These are phyloP conservation scores for Talpa occidentalis DNA, from an alignment of 2,113 vertebrate species.

Conservation along the genomic window DNA sequence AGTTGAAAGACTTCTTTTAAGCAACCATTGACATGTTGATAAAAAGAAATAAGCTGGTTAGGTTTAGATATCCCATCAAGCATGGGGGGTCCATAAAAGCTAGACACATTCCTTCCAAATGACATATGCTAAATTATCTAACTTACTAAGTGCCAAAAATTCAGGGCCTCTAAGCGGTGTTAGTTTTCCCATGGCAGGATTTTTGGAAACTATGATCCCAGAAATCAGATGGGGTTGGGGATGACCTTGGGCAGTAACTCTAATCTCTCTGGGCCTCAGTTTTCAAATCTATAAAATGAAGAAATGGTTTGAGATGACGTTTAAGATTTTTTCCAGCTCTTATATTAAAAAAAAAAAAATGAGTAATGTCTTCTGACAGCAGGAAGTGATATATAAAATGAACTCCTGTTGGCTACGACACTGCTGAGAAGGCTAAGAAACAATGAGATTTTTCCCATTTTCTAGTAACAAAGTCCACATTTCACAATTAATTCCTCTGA, in stretches of 20 bases:
- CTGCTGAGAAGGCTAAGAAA: neutral
- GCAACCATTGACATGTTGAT: neutral
- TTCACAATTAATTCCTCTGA: neutral
- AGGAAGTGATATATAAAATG: neutral
- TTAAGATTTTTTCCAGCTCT: neutral
- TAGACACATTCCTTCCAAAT: neutral
- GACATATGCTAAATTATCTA: neutral
- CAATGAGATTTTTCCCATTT: neutral
- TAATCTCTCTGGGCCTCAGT: neutral
- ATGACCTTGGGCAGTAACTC: neutral
- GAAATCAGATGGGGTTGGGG: neutral
- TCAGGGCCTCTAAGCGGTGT: neutral
- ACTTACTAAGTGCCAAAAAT: neutral
- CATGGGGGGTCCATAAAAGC: neutral
- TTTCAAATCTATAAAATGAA: constrained; percentile 33
- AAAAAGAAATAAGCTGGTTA: neutral
- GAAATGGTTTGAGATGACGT: neutral
- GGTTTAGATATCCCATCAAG: neutral
- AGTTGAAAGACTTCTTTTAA: neutral
- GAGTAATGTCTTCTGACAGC: neutral
- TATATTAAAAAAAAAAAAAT: neutral
- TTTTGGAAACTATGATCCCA: neutral
- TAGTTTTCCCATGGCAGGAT: neutral
- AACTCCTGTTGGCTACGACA: neutral
- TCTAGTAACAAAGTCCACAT: neutral